A percentile compares a stretch with the other conserved stretches of the same genome.
Evolutionary conservation across 2,797 vertebrate genomes (phyloP).

Genomic region (Threskiornis aethiopicus): DNA sequence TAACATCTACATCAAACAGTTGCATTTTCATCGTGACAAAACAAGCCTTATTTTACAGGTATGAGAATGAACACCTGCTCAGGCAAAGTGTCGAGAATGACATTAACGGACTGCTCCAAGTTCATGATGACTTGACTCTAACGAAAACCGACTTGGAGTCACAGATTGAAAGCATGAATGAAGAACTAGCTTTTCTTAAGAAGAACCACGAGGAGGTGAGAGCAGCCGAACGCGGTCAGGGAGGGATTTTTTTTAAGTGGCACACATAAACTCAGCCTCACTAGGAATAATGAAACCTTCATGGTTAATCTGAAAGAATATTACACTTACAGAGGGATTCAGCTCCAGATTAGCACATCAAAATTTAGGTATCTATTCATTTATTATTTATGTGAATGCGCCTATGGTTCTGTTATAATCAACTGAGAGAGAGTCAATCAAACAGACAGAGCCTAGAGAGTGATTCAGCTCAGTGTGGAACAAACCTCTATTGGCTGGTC

Average conservation of each 20-base stretch:
- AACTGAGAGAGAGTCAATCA: not conserved
- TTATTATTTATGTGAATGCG: not conserved
- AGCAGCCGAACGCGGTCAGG: not conserved
- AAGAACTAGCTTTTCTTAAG: conserved; percentile 68
- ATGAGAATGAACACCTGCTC: conserved; percentile 61
- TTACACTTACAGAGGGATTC: not conserved
- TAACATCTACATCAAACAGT: not conserved
- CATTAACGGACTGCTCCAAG: not conserved
- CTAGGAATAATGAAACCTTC: not conserved
- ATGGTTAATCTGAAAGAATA: not conserved
- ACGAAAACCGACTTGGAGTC: conserved; percentile 62
- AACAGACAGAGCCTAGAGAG: not conserved
- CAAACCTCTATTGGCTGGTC: not conserved
- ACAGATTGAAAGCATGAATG: conserved; percentile 66
- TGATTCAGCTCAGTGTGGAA: not conserved
- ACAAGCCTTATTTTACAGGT: conserved; percentile 48
- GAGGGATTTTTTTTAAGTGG: not conserved
- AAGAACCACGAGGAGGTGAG: conserved; percentile 77
- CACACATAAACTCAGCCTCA: not conserved
- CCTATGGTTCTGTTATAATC: not conserved
- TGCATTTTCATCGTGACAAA: not conserved
- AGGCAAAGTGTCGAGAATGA: conserved; percentile 55
- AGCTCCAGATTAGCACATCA: not conserved
- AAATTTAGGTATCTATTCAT: not conserved
- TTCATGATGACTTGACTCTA: conserved; percentile 67